Percentiles rank a stretch among this genome's conserved stretches.
phyloP scores from a whole-genome alignment of 2,797 vertebrate genomes.

The Amblyopsis hoosieri region DNA sequence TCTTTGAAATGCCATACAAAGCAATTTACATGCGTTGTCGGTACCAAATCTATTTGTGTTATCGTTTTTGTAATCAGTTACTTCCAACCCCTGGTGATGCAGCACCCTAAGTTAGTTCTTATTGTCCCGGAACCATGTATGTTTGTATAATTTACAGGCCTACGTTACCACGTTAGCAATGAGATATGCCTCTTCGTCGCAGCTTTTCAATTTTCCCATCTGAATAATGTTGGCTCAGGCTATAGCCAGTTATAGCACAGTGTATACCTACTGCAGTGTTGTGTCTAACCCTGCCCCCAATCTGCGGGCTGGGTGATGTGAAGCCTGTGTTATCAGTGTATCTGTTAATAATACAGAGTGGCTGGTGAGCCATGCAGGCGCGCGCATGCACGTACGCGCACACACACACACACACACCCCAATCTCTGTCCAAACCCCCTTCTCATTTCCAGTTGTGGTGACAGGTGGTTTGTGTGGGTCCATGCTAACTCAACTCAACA shows the following conservation, averaged over 20 bases:
- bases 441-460: constrained; percentile 76
- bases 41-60: too few species aligned
- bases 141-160: not conserved
- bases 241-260: not conserved
- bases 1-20: too few species aligned
- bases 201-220: constrained; percentile 39
- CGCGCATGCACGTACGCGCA: not conserved
- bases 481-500: constrained; percentile 73
- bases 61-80: too few species aligned
- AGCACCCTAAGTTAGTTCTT: constrained; percentile 16
- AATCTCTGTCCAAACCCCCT: constrained; percentile 51
- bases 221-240: constrained; percentile 7
- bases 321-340: too few species aligned
- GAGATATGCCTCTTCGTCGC: constrained; percentile 42
- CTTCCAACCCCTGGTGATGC: too few species aligned
- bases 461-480: constrained; percentile 80
- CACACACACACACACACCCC: constrained; percentile 6
- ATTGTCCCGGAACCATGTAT: constrained; percentile 32
- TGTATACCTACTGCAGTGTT: not conserved
- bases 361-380: not conserved
- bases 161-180: constrained; percentile 2
- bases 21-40: too few species aligned
- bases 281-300: too few species aligned
- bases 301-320: too few species aligned
- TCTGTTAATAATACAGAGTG: too few species aligned